Conservation (phyloP, 1,140 invertebrate species). For the Lycorma delicatula region DNA sequence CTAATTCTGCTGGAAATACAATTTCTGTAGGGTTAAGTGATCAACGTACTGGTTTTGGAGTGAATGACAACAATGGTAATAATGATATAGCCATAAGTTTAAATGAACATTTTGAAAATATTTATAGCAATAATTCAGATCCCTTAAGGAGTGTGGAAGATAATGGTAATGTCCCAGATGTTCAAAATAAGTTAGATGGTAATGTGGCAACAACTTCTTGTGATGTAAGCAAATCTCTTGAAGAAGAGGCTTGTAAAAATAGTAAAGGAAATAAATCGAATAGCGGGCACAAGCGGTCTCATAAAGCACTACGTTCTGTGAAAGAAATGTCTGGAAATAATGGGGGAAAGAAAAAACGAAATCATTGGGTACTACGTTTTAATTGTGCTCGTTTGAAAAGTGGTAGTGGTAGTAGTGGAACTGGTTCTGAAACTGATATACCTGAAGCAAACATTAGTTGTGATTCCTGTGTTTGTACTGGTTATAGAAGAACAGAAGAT, state of each 20-base stretch:
- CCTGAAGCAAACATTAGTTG: constrained; percentile 36
- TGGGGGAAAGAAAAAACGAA: constrained; percentile 44
- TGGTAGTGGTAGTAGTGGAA: constrained; percentile 38
- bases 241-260: not conserved
- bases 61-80: constrained; percentile 22
- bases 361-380: constrained; percentile 52
- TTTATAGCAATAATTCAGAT: constrained; percentile 26
- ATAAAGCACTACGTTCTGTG: not conserved
- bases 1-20: constrained; percentile 10
- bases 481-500: constrained; percentile 49
- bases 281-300: constrained; percentile 13
- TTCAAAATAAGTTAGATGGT: not conserved
- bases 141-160: constrained; percentile 14
- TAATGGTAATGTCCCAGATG: constrained; percentile 13
- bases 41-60: not conserved
- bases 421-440: constrained; percentile 39
- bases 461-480: constrained; percentile 48
- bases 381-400: constrained; percentile 47
- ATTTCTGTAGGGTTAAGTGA: not conserved
- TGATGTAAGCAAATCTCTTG: not conserved
- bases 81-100: constrained; percentile 13
- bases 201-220: not conserved
- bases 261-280: constrained; percentile 9
- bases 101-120: constrained; percentile 28
- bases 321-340: constrained; percentile 9